Base-by-base conservation (phyloP, 2,888 invertebrate genomes). In the Eustalomyia histrio region DNA sequence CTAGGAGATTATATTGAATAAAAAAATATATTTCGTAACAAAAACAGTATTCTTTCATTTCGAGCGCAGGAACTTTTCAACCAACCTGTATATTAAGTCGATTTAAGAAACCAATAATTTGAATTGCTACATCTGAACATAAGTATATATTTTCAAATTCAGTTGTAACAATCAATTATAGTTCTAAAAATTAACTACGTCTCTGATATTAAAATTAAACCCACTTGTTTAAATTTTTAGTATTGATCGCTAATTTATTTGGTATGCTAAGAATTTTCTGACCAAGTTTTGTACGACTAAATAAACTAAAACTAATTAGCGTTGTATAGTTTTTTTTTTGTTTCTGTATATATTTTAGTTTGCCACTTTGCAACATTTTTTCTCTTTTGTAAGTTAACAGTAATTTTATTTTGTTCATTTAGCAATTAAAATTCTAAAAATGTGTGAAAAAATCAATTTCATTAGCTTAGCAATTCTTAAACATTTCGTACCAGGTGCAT, bases 401-500 rank as follows among this genome's bases (percentile, higher is more conserved):
- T 24, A 55, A 52, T 74, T 53, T 24, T 50, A 39, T 9, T n/a
- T 16, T 39, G n/a, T 53, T 64, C 17, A 33, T 67, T 50, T 52
- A 29, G 16, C n/a, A 39, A 63, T 57, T 61, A 63, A 71, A 78
- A 74, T 78, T 60, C 65, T 29, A 71, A 75, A 78, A 74, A 71
- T 81, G 81, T 78, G 76, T 78, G 76, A 81, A 76, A 76, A 80
- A 60, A 35, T 74, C 65, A 64, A 81, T 81, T 81, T 78, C 81
- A 74, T 74, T 81, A 76, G 69, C 16, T 58, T 64, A 61, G 61
- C 55, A 53, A 72, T 67, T 57, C 50, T 35, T 33, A 7, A 35
- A 29, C 21, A 57, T 50, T 71, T 14, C 16, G 55, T 57, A 68
- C 76, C 80, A 76, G 80, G 68, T 80, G 80, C 76, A 76, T 72